Evolutionary conservation across 1,140 invertebrate genomes (phyloP), one percentile per base, ranked within the genome.

Genomic region (Drosophila ananassae): DNA sequence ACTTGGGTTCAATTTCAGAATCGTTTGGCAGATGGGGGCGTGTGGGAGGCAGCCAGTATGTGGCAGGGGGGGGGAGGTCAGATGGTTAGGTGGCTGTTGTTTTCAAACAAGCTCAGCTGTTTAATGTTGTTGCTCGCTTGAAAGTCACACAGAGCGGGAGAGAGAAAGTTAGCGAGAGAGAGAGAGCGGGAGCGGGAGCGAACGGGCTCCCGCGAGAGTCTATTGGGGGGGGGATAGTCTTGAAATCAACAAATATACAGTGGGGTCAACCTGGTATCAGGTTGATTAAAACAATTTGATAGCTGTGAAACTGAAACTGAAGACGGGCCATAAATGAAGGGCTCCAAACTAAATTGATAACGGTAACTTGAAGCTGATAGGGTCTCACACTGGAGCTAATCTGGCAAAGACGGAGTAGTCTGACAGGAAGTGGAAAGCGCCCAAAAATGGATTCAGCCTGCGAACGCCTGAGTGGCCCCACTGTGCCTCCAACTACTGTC

Each of bases 101-200:
- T 89, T 84, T 57, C 84, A 89, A 89, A 89, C 84, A 89, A 89
- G 80, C 84, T 90, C 84, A 89, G 84, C 84, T 89, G 84, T 89
- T 89, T 80, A 74, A 89, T 89, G 84, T 89, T 89, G 79, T 87
- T 87, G 82, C 78, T 77, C 77, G 57, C 7, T n/a, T 32, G 48
- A 53, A 52, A 61, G 72, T 24, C 55, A 64, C 34, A 50, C 41
- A 44, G 21, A 34, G 46, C 24, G 28, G 41, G 25, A 55, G 21
- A 62, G 51, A 57, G 34, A 39, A 13, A 28, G 55, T 2, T 30
- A 10, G 56, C 1, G 56, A 44, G 56, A 53, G 39, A 32, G 62
- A 34, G 28, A 25, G 17, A 17, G 17, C 17, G 17, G 37, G 37
- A 10, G 60, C 12, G 28, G 21, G 17, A 28, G 28, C n/a, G 34